Evolutionary conservation across 2,888 invertebrate genomes (phyloP).

Genomic region (Iphiclides podalirius): DNA sequence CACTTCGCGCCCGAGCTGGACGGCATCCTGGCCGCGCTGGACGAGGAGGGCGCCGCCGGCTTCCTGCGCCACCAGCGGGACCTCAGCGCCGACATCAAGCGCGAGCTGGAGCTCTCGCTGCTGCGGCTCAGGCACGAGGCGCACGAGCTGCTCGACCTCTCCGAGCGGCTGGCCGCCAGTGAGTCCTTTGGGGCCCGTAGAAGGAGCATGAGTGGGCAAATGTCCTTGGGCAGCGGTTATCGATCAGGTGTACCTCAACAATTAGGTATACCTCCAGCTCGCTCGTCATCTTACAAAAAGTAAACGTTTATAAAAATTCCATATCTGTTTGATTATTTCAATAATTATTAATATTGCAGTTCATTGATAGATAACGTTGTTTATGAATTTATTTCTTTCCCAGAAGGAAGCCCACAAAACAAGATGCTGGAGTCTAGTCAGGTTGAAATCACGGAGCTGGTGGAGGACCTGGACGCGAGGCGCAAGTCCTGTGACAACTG

Average conservation of each 20-base stretch:
- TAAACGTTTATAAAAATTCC: too few species aligned
- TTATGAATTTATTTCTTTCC: too few species aligned
- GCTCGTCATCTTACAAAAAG: too few species aligned
- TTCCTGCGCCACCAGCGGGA: slow-evolving; percentile 77
- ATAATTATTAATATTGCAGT: too few species aligned
- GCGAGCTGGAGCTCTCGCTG: slow-evolving; percentile 84
- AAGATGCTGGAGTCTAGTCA: slow-evolving; percentile 58
- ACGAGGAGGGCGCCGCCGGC: slow-evolving; percentile 79
- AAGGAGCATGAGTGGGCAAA: too few species aligned
- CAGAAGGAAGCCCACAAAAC: slow-evolving; percentile 47
- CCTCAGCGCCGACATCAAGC: slow-evolving; percentile 79
- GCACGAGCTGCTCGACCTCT: slow-evolving; percentile 83
- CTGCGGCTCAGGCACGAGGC: slow-evolving; percentile 85
- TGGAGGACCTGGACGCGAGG: slow-evolving; percentile 46
- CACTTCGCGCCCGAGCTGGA: slow-evolving; percentile 86
- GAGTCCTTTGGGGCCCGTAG: too few species aligned
- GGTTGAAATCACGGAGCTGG: slow-evolving; percentile 58
- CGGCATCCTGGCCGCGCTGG: slow-evolving; percentile 80
- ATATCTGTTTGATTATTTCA: too few species aligned
- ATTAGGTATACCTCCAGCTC: too few species aligned
- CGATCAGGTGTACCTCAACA: too few species aligned
- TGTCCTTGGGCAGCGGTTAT: too few species aligned
- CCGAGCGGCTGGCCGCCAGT: slow-evolving; percentile 45
- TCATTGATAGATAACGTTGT: too few species aligned
- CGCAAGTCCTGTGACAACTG: slow-evolving; percentile 55